These are phyloP conservation scores for Anagrus nilaparvatae DNA, from an alignment of 1,140 invertebrate species.

Conservation along the genomic window DNA sequence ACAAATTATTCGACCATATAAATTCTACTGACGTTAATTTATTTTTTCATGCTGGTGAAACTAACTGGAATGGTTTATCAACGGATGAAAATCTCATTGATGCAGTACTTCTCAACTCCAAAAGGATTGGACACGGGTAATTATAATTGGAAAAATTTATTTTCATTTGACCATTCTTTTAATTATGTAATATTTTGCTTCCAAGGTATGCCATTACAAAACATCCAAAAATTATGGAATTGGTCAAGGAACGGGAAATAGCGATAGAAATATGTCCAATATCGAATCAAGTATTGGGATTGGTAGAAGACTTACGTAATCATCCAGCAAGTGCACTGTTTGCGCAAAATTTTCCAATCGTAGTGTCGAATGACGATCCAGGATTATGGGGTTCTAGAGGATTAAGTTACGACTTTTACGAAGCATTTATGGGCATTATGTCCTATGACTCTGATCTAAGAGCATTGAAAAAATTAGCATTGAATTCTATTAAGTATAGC, in stretches of 20 bases:
- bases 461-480: constrained; percentile 65
- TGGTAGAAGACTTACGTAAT: constrained; percentile 68
- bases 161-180: neutral
- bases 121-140: constrained; percentile 39
- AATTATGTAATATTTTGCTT: too few relatives aligned
- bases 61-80: constrained; percentile 56
- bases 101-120: constrained; percentile 63
- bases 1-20: constrained; percentile 29
- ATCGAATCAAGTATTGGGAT: constrained; percentile 66
- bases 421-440: constrained; percentile 68
- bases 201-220: constrained; percentile 60
- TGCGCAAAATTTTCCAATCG: constrained; percentile 48
- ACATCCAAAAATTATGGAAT: constrained; percentile 58
- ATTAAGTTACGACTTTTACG: constrained; percentile 72
- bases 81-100: constrained; percentile 69
- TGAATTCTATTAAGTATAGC: constrained; percentile 64
- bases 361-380: constrained; percentile 70
- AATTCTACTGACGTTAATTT: constrained; percentile 47
- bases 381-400: constrained; percentile 65
- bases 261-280: constrained; percentile 75
- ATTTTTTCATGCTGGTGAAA: constrained; percentile 78
- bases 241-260: constrained; percentile 52
- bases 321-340: constrained; percentile 64
- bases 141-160: constrained; percentile 1
- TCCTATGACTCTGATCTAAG: constrained; percentile 57